These are phyloP conservation scores for Copsychus sechellarum DNA, from an alignment of 2,113 vertebrate species.

Conservation along the genomic window DNA sequence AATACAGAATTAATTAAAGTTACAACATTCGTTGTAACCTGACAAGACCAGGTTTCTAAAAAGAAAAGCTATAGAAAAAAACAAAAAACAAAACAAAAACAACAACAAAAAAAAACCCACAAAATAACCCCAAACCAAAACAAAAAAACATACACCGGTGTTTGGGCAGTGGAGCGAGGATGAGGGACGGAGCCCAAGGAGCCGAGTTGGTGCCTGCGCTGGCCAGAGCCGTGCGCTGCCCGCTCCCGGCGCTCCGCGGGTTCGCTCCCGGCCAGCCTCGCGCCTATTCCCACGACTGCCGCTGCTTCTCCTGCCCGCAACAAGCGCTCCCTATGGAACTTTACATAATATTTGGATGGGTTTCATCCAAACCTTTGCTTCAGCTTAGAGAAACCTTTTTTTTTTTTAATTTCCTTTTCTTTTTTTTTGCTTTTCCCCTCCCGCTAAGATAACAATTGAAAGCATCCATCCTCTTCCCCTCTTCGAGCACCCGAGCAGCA, in stretches of 20 bases:
- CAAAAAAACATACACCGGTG: neutral
- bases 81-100: neutral
- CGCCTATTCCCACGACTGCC: neutral
- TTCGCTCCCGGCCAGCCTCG: neutral
- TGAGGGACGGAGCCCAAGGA: fast-evolving
- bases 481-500: neutral
- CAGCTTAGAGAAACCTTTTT: neutral
- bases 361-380: neutral
- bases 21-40: neutral
- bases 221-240: neutral
- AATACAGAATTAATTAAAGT: neutral
- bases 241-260: fast-evolving
- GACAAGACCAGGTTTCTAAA: neutral
- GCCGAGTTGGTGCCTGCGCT: neutral
- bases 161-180: neutral
- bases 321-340: neutral
- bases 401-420: too few relatives aligned
- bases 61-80: fast-evolving
- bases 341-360: neutral
- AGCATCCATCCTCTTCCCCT: neutral
- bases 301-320: neutral
- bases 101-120: too few relatives aligned
- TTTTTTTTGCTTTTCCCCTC: fast-evolving
- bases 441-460: neutral
- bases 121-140: too few relatives aligned